These are phyloP conservation scores for Salvelinus sp. DNA, from an alignment of 2,113 vertebrate genomes.

Conservation along the genomic window DNA sequence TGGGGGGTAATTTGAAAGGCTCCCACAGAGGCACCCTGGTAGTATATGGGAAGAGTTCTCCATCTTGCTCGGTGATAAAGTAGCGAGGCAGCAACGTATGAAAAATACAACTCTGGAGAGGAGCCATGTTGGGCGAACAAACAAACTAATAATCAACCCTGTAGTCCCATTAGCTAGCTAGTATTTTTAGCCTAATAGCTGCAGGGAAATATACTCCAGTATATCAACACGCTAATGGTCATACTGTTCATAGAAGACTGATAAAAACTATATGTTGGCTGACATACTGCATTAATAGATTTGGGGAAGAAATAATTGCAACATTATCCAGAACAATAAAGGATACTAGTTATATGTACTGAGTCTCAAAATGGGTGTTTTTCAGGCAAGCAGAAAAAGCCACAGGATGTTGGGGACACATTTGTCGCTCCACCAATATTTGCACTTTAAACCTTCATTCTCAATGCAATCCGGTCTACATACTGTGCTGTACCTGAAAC, in stretches of 20 bases:
- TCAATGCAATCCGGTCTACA: conserved; percentile 18
- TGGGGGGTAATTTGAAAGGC: conserved; percentile 50
- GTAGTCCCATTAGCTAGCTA: conserved; percentile 11
- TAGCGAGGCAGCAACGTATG: conserved; percentile 26
- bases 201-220: conserved; percentile 2
- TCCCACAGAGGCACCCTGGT: conserved; percentile 43
- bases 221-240: conserved; percentile 1
- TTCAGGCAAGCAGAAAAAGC: conserved; percentile 23
- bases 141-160: conserved; percentile 22
- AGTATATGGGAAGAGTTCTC: conserved; percentile 29
- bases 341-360: neutral
- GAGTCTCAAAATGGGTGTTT: neutral
- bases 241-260: neutral
- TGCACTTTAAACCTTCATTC: conserved; percentile 35
- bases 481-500: conserved; percentile 17
- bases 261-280: neutral
- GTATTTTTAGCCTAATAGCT: conserved; percentile 11
- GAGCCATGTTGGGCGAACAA: conserved; percentile 32
- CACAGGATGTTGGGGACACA: conserved; percentile 17
- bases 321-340: neutral
- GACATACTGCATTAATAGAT: neutral
- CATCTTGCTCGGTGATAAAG: conserved; percentile 32
- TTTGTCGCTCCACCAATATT: conserved; percentile 39
- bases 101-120: conserved; percentile 33
- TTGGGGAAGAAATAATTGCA: neutral